Evolutionary conservation across 2,797 vertebrate species (phyloP).

Genomic region (Acestrorhynchus altus): DNA sequence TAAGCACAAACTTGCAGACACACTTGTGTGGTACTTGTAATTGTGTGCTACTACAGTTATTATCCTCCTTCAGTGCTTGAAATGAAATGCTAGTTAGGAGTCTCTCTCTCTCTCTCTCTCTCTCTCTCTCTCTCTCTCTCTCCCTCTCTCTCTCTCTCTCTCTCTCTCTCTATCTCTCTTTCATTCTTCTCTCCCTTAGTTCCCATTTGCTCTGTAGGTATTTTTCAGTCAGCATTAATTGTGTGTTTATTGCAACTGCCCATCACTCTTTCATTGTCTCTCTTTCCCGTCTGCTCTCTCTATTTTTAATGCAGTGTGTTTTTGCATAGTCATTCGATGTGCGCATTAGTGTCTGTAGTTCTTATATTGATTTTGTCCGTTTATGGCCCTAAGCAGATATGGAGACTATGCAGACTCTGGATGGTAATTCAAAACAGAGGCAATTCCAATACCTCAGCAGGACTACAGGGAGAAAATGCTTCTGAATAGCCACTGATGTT

Average conservation of each 20-base stretch:
- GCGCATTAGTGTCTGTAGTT: background rate
- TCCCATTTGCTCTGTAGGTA: no score
- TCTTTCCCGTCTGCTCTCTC: constrained; percentile 11
- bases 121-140: no score
- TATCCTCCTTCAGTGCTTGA: constrained; percentile 6
- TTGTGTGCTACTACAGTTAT: constrained; percentile 21
- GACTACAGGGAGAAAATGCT: background rate
- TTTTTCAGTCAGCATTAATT: constrained; percentile 41
- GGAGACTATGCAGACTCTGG: background rate
- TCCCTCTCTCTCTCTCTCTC: no score
- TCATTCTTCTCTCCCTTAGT: no score
- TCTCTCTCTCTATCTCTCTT: no score
- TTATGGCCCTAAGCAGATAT: constrained; percentile 5
- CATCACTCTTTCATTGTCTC: constrained; percentile 12
- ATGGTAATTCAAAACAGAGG: background rate
- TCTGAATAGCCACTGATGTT: background rate
- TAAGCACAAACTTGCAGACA: constrained; percentile 25
- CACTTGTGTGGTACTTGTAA: constrained; percentile 6
- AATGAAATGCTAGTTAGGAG: constrained; percentile 26
- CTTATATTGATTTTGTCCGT: constrained; percentile 12
- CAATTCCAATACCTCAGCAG: background rate
- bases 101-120: constrained; percentile 1
- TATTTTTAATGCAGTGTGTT: constrained; percentile 7
- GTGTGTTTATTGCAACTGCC: constrained; percentile 25
- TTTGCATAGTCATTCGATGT: background rate